Percentiles rank a stretch among this genome's conserved stretches.
phyloP scores from a whole-genome alignment of 2,888 invertebrate genomes.

The Atherix ibis region DNA sequence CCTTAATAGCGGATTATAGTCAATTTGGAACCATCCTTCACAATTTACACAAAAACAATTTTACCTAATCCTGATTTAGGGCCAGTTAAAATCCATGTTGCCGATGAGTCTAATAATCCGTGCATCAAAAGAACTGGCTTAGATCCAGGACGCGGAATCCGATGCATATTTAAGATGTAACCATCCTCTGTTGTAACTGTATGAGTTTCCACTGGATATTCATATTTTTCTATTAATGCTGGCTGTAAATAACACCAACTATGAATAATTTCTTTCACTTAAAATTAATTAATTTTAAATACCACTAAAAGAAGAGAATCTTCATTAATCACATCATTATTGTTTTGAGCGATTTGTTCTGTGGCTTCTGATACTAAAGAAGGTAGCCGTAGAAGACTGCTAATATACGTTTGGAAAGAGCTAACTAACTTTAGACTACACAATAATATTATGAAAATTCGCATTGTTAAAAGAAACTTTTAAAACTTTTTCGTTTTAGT shows the following conservation, averaged over 20 bases:
- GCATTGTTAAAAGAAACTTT: too few species aligned
- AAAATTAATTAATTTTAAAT: too few species aligned
- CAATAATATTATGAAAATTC: too few species aligned
- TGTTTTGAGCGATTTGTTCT: too few species aligned
- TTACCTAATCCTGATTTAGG: conserved; percentile 38
- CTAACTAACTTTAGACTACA: too few species aligned
- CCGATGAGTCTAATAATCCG: conserved; percentile 56
- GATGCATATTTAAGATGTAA: conserved; percentile 58
- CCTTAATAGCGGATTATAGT: not conserved
- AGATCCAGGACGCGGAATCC: conserved; percentile 41
- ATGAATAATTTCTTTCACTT: too few species aligned
- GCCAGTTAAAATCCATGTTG: conserved; percentile 57
- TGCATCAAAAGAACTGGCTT: conserved; percentile 49
- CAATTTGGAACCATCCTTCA: not conserved
- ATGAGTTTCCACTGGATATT: conserved; percentile 49
- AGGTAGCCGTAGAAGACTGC: too few species aligned
- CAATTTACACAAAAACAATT: conserved; percentile 1
- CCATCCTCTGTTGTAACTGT: conserved; percentile 56
- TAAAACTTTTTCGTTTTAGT: too few species aligned
- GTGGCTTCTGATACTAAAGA: too few species aligned
- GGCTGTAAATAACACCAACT: conserved; percentile 24
- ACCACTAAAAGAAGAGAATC: too few species aligned
- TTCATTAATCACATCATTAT: too few species aligned
- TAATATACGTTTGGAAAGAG: too few species aligned
- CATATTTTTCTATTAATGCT: conserved; percentile 41